Conservation (phyloP, 1,140 invertebrate genomes). For the Bombus superbus region DNA sequence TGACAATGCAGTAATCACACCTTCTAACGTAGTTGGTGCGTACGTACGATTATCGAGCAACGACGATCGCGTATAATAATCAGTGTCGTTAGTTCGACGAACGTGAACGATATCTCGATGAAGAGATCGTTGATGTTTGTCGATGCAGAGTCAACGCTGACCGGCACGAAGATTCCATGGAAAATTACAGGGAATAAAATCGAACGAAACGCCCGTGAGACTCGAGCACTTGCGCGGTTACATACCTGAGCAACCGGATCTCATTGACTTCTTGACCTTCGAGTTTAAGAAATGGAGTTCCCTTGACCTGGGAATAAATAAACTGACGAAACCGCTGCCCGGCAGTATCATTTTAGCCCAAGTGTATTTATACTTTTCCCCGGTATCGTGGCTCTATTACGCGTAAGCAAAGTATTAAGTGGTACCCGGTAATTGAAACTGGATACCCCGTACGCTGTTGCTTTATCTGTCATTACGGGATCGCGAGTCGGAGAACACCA, state of each 20-base stretch:
- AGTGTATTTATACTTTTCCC: slow-evolving; percentile 45
- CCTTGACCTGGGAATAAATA: slow-evolving; percentile 70
- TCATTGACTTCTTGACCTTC: slow-evolving; percentile 70
- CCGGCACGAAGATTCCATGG: slow-evolving; percentile 44
- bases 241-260: slow-evolving; percentile 71
- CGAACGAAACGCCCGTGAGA: slow-evolving; percentile 64
- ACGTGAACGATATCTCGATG: neutral
- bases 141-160: neutral
- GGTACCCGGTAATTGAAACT: slow-evolving; percentile 49
- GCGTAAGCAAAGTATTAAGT: slow-evolving; percentile 34
- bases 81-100: neutral
- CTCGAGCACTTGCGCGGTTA: slow-evolving; percentile 62
- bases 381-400: slow-evolving; percentile 30
- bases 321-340: slow-evolving; percentile 60
- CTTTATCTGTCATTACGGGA: slow-evolving; percentile 44
- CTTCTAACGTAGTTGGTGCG: no score
- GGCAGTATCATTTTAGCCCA: slow-evolving; percentile 29
- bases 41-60: neutral
- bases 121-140: slow-evolving; percentile 2
- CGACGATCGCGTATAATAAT: neutral
- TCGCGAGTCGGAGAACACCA: neutral
- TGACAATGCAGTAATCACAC: neutral
- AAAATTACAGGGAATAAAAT: slow-evolving; percentile 65
- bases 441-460: slow-evolving; percentile 2
- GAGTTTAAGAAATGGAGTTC: slow-evolving; percentile 66